Evolutionary conservation across 2,797 vertebrate genomes (phyloP).

Genomic region (Pristis pectinata): DNA sequence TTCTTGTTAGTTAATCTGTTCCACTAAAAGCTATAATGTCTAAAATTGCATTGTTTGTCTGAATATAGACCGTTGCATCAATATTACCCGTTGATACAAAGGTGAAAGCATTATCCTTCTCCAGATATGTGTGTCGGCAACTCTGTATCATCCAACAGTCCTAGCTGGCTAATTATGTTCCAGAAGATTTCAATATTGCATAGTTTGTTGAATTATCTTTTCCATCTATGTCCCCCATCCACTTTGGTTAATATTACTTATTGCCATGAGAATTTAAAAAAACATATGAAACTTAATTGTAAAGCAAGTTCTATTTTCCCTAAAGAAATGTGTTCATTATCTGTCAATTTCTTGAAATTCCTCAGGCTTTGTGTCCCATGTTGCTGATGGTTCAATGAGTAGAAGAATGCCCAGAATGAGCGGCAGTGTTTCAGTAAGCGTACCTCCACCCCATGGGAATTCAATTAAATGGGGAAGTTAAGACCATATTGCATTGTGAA

Average conservation of each 20-base stretch:
- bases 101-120: background rate
- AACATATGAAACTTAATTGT: background rate
- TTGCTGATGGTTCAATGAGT: background rate
- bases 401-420: background rate
- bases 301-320: background rate
- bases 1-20: background rate
- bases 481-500: background rate
- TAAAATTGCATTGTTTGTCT: background rate
- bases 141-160: background rate
- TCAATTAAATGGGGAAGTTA: background rate
- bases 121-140: background rate
- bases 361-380: background rate
- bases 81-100: background rate
- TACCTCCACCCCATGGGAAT: background rate
- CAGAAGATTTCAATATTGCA: background rate
- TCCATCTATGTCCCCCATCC: background rate
- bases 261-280: background rate
- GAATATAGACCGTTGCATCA: background rate
- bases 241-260: background rate
- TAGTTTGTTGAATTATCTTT: conserved; percentile 1
- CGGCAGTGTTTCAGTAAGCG: background rate
- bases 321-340: background rate
- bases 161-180: background rate
- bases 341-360: background rate
- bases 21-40: background rate